Base-by-base conservation (phyloP, 1,140 invertebrate genomes). In the Lycorma delicatula region DNA sequence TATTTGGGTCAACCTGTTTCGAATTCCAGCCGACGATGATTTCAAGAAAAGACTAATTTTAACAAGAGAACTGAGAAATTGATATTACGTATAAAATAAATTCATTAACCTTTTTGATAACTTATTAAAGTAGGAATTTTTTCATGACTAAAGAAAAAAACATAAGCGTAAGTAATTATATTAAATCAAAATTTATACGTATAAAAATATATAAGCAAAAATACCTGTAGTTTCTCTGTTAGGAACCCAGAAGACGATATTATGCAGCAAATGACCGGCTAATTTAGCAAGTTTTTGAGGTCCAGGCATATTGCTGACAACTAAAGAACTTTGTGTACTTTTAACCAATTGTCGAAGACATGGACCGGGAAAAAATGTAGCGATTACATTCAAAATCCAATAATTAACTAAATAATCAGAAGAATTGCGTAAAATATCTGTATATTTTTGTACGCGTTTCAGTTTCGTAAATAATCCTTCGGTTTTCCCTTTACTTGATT, bases 161-260 rank as follows among this genome's bases (percentile, higher is more conserved):
- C n/a, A n/a, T n/a, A n/a, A n/a, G n/a, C n/a, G n/a, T n/a, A n/a
- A n/a, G n/a, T n/a, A n/a, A n/a, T n/a, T n/a, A n/a, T n/a, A n/a
- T n/a, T n/a, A n/a, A n/a, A n/a, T n/a, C n/a, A n/a, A n/a, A n/a
- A n/a, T n/a, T n/a, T n/a, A n/a, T n/a, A n/a, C n/a, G n/a, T n/a
- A n/a, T n/a, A n/a, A n/a, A n/a, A n/a, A n/a, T n/a, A n/a, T n/a
- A n/a, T n/a, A n/a, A n/a, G n/a, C n/a, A n/a, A n/a, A n/a, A n/a
- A n/a, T 58, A 73, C 73, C 74, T 63, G 74, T 74, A 28, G 67
- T 71, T 31, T 72, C 73, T 63, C 72, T 70, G 59, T 72, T 70
- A 27, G 74, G 72, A n/a, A 73, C 68, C 58, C 73, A 74, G 56
- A 74, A 75, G 11, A 73, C 68, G 56, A 75, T 62, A 53, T 69